Percentiles rank a stretch among this genome's conserved stretches.
Evolutionary conservation across 23 tunicate genomes (phyloP).

Genomic region (Diplosoma virens): DNA sequence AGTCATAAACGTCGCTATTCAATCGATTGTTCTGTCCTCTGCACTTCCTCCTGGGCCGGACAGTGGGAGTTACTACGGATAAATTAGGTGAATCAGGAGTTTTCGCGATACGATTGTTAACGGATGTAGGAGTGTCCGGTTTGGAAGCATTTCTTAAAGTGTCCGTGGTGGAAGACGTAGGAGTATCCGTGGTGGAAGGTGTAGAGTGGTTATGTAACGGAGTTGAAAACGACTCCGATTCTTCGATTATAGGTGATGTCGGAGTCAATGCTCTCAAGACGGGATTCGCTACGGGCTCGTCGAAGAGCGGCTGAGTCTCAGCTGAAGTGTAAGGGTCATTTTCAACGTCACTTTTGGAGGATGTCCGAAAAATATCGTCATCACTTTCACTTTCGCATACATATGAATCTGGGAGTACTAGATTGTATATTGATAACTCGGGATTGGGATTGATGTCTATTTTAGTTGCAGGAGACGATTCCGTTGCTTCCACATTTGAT

Average conservation of each 20-base stretch:
- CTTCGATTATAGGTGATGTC: not conserved
- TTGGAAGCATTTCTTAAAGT: too few species aligned
- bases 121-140: too few species aligned
- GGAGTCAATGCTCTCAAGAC: not conserved
- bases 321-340: slow-evolving; percentile 4
- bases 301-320: slow-evolving; percentile 12
- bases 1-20: not conserved
- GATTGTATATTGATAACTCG: slow-evolving; percentile 5
- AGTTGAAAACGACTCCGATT: not conserved
- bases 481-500: too few species aligned
- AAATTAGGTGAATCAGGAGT: too few species aligned
- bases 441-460: too few species aligned
- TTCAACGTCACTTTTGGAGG: not conserved
- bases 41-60: not conserved
- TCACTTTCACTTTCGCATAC: not conserved
- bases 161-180: too few species aligned
- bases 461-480: too few species aligned
- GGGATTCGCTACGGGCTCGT: not conserved
- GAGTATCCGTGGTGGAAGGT: too few species aligned
- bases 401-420: slow-evolving; percentile 1
- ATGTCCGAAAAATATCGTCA: not conserved
- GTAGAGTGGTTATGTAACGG: too few species aligned
- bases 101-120: too few species aligned
- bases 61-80: too few species aligned
- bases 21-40: not conserved